Evolutionary conservation across 2,888 invertebrate species (phyloP), one percentile per base, ranked within the genome.

Genomic region (Tachystola acroxantha): DNA sequence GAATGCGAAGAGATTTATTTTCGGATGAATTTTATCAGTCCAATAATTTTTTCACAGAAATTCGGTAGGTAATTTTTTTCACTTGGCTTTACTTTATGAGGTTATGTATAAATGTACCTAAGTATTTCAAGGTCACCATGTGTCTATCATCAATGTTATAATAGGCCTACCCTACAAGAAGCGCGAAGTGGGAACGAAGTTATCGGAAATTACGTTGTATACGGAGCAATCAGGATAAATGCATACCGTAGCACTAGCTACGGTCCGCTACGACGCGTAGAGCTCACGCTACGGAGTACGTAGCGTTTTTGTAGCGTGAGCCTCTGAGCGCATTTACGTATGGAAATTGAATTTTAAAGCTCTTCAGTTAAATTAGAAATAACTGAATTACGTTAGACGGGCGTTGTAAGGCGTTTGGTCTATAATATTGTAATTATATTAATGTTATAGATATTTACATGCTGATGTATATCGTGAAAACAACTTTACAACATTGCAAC

Each of bases 191-290:
- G 28, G 37, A 45, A 47, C 42, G 33, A 39, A 45, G 39, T 47
- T 47, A 45, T 42, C 33, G 39, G 35, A 36, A 39, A 35, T 39
- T 32, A 32, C 22, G 16, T 16, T 42, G 53, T 52, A 51, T 51
- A 56, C 44, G 50, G 42, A 46, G 53, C 53, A 54, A 53, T 58
- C 53, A 50, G 42, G 47, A 43, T 39, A 42, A 42, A 42, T 40
- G 38, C 40, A 37, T 20, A 32, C 34, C 38, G 28, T 16, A 32
- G 37, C 32, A 45, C 36, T 37, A 33, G 39, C 38, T 49, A 51
- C 50, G 45, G 43, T 39, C 29, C 32, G 39, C 46, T 49, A 46
- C 45, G 45, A 34, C 37, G 37, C 39, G 5, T 24, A 16, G n/a
- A n/a, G 16, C 16, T 16, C 16, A 6, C 3, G 34, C 42, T 45